Conservation (phyloP, 2,797 vertebrate species). For the Syngnathus rostellatus region DNA sequence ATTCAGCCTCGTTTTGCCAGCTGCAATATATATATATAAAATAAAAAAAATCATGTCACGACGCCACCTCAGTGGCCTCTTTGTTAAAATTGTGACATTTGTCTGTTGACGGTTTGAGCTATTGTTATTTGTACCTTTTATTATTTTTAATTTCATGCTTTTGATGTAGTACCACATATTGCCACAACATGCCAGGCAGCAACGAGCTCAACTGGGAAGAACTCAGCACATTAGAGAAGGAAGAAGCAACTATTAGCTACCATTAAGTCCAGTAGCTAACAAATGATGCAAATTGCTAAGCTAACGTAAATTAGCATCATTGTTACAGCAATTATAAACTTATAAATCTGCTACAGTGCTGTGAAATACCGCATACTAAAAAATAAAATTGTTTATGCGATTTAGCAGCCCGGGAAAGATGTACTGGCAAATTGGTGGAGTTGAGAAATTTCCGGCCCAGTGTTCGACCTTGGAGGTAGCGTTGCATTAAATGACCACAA, state of each 20-base stretch:
- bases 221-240: too few species aligned
- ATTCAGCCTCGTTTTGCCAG: slow-evolving; percentile 46
- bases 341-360: not conserved
- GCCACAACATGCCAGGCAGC: too few species aligned
- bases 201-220: too few species aligned
- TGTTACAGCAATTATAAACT: not conserved
- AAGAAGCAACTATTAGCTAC: too few species aligned
- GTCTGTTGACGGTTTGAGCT: too few species aligned
- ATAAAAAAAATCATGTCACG: not conserved
- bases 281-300: not conserved
- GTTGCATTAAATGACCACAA: not conserved
- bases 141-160: not conserved
- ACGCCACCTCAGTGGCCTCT: not conserved
- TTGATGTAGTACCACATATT: not conserved
- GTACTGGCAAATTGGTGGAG: not conserved
- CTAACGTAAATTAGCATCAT: not conserved
- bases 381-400: too few species aligned
- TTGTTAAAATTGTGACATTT: not conserved
- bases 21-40: not conserved
- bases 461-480: not conserved
- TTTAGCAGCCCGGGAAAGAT: too few species aligned
- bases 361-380: too few species aligned
- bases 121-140: too few species aligned
- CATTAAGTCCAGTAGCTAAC: too few species aligned
- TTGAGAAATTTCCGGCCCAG: not conserved